phyloP scores from a whole-genome alignment of 2,113 vertebrate genomes.

The Leiothrix lutea region DNA sequence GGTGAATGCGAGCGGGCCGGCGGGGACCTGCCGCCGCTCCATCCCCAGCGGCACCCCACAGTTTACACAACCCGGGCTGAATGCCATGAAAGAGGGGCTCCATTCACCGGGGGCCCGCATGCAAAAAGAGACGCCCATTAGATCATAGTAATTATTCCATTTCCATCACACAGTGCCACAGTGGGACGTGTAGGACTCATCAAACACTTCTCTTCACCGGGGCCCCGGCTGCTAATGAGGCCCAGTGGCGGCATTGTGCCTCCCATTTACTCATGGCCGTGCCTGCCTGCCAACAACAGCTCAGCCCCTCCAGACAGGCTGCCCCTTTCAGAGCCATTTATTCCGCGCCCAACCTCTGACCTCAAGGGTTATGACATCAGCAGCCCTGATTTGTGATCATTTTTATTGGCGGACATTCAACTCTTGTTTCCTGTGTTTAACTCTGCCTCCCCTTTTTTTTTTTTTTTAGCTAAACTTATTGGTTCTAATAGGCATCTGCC shows the following conservation, averaged over 20 bases:
- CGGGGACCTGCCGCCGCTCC: slow-evolving; percentile 77
- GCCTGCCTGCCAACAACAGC: slow-evolving; percentile 77
- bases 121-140: slow-evolving; percentile 82
- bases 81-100: slow-evolving; percentile 76
- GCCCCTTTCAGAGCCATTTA: slow-evolving; percentile 80
- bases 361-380: slow-evolving; percentile 80
- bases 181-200: slow-evolving; percentile 78
- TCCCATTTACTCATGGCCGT: slow-evolving; percentile 76
- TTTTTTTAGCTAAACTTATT: slow-evolving; percentile 67
- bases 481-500: slow-evolving; percentile 77
- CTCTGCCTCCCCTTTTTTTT: slow-evolving; percentile 68
- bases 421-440: slow-evolving; percentile 81
- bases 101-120: slow-evolving; percentile 73
- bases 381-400: slow-evolving; percentile 81
- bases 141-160: slow-evolving; percentile 88
- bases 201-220: slow-evolving; percentile 78
- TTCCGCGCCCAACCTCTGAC: slow-evolving; percentile 77
- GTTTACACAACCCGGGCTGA: slow-evolving; percentile 73
- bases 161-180: slow-evolving; percentile 78
- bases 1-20: slow-evolving; percentile 67
- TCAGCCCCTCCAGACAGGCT: slow-evolving; percentile 76
- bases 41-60: slow-evolving; percentile 75
- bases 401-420: slow-evolving; percentile 80
- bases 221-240: slow-evolving; percentile 78
- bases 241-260: slow-evolving; percentile 78